phyloP scores from a whole-genome alignment of 2,888 invertebrate species.

The Agriopis leucophaearia region DNA sequence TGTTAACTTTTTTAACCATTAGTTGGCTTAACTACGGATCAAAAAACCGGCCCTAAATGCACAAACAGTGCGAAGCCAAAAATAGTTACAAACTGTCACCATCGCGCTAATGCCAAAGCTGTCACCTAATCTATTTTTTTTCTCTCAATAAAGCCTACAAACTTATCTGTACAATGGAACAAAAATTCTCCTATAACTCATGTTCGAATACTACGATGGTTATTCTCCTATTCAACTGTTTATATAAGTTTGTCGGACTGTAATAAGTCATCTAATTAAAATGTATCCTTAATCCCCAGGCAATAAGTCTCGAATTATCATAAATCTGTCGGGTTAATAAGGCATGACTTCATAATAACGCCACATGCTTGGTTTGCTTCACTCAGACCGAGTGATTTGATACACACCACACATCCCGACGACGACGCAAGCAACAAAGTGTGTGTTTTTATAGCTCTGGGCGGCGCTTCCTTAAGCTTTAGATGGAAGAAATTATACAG shows the following conservation, averaged over 20 bases:
- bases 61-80: constrained; percentile 2
- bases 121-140: constrained; percentile 12
- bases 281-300: constrained; percentile 54
- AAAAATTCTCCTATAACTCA: neutral
- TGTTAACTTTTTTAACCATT: too few relatives aligned
- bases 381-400: constrained; percentile 21
- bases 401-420: neutral
- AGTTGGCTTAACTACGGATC: too few relatives aligned
- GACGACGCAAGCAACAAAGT: too few relatives aligned
- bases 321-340: constrained; percentile 68
- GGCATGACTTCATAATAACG: constrained; percentile 29
- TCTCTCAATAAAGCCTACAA: neutral
- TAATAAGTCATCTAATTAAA: constrained; percentile 29
- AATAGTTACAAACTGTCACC: constrained; percentile 14
- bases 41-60: constrained; percentile 5
- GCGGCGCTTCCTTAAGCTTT: too few relatives aligned
- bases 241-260: neutral
- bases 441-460: too few relatives aligned
- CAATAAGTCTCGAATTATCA: constrained; percentile 62
- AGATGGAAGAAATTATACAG: too few relatives aligned
- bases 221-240: neutral
- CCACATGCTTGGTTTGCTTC: constrained; percentile 18
- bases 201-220: neutral
- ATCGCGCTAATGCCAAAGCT: constrained; percentile 11
- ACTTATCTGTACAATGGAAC: neutral